These are phyloP conservation scores for Sitophilus oryzae DNA, from an alignment of 1,140 invertebrate genomes.

Conservation along the genomic window DNA sequence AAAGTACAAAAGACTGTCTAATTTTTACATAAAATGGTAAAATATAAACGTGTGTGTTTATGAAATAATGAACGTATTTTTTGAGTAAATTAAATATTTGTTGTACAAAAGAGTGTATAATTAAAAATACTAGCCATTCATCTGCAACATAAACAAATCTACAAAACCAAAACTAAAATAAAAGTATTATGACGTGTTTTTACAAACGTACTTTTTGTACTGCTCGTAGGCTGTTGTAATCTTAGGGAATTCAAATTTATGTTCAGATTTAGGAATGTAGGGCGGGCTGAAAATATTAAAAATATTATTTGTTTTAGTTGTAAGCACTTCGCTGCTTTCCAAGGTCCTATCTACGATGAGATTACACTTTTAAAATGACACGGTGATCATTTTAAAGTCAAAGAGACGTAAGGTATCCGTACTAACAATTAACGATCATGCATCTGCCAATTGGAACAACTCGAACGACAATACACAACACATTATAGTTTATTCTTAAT, in stretches of 20 bases:
- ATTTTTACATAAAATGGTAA: too few relatives aligned
- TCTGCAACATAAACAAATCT: background rate
- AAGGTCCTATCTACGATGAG: constrained; percentile 22
- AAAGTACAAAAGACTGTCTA: too few relatives aligned
- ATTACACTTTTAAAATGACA: constrained; percentile 30
- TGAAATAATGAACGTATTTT: background rate
- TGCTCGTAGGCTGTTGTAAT: constrained; percentile 69
- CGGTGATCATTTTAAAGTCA: constrained; percentile 39
- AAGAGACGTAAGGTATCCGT: constrained; percentile 33
- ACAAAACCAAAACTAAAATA: constrained; percentile 16
- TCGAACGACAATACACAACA: constrained; percentile 13
- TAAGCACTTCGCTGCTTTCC: constrained; percentile 6
- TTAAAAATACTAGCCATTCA: background rate
- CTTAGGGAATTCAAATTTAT: constrained; percentile 86
- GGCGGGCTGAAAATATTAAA: constrained; percentile 80
- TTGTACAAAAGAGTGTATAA: background rate
- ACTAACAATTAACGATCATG: constrained; percentile 39
- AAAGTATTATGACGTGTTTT: background rate
- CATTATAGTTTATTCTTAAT: background rate
- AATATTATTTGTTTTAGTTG: constrained; percentile 21
- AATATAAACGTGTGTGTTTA: too few relatives aligned
- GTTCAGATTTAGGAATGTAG: constrained; percentile 93
- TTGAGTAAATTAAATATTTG: background rate
- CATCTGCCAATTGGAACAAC: constrained; percentile 32
- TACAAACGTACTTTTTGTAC: constrained; percentile 61